Evolutionary conservation across 2,797 vertebrate genomes (phyloP).

Genomic region (Echeneis naucrates): DNA sequence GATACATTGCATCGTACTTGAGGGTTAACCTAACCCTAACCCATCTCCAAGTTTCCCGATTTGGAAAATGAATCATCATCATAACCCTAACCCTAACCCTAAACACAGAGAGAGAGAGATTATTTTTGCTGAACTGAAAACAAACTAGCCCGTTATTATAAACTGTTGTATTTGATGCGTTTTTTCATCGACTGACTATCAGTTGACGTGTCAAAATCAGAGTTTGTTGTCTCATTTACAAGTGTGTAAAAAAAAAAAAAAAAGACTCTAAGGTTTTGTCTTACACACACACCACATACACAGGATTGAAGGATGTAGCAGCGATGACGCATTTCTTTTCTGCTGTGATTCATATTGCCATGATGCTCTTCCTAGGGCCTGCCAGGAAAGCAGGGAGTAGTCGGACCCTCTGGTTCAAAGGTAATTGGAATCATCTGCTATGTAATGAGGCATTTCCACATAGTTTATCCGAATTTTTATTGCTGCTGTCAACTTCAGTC

Average conservation of each 20-base stretch:
- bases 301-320: background rate
- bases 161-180: too few relatives aligned
- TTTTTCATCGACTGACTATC: too few relatives aligned
- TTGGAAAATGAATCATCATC: too few relatives aligned
- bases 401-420: constrained; percentile 80
- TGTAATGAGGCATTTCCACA: constrained; percentile 32
- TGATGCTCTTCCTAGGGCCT: constrained; percentile 78
- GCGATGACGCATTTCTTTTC: constrained; percentile 5
- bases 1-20: too few relatives aligned
- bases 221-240: too few relatives aligned
- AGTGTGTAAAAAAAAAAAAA: background rate
- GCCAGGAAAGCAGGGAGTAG: constrained; percentile 82
- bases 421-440: constrained; percentile 63
- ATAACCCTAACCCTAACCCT: too few relatives aligned
- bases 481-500: background rate
- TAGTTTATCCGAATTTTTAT: constrained; percentile 11
- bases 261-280: background rate
- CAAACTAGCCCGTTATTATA: too few relatives aligned
- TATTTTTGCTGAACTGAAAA: too few relatives aligned
- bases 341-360: constrained; percentile 2
- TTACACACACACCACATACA: background rate
- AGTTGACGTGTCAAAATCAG: background rate
- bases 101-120: too few relatives aligned
- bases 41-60: too few relatives aligned
- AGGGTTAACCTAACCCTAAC: too few relatives aligned